These are phyloP conservation scores for Lithobates sylvaticus DNA, from an alignment of 2,797 vertebrate species.

Conservation along the genomic window DNA sequence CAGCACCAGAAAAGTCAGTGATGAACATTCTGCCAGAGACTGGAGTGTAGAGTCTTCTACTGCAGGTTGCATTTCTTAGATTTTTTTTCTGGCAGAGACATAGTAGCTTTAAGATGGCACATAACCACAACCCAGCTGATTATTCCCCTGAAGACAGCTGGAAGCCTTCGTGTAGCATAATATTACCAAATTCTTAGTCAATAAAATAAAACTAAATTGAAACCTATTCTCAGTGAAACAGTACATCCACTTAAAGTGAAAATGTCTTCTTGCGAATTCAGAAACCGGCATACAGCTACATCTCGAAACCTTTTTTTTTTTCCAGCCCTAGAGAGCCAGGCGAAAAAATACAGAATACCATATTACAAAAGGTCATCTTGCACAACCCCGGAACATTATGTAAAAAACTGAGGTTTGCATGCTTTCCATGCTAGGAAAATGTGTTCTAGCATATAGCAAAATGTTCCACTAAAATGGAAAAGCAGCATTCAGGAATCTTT, in stretches of 20 bases:
- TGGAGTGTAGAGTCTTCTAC: too few relatives aligned
- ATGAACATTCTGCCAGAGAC: too few relatives aligned
- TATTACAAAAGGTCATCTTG: slow-evolving; percentile 10
- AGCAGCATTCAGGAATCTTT: not conserved
- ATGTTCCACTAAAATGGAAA: not conserved
- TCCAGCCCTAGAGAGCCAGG: slow-evolving; percentile 11
- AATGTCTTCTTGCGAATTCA: slow-evolving; percentile 28
- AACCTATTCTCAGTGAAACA: not conserved
- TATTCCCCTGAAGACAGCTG: too few relatives aligned
- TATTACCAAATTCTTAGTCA: too few relatives aligned
- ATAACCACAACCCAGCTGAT: too few relatives aligned
- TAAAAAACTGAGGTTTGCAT: slow-evolving; percentile 22
- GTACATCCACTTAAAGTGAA: slow-evolving; percentile 9
- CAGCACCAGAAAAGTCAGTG: too few relatives aligned
- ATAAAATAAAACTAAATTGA: not conserved
- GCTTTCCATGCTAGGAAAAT: slow-evolving; percentile 20
- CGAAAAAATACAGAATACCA: slow-evolving; percentile 32
- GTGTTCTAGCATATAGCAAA: not conserved
- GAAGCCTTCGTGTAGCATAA: too few relatives aligned
- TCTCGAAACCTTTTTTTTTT: not conserved
- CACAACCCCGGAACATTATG: not conserved
- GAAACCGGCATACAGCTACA: not conserved
- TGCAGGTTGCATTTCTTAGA: too few relatives aligned
- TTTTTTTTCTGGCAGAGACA: too few relatives aligned
- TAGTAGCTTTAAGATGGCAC: too few relatives aligned